Evolutionary conservation across 2,797 vertebrate genomes (phyloP), one percentile per base, ranked within the genome.

Genomic region (Enteromius argenteus): DNA sequence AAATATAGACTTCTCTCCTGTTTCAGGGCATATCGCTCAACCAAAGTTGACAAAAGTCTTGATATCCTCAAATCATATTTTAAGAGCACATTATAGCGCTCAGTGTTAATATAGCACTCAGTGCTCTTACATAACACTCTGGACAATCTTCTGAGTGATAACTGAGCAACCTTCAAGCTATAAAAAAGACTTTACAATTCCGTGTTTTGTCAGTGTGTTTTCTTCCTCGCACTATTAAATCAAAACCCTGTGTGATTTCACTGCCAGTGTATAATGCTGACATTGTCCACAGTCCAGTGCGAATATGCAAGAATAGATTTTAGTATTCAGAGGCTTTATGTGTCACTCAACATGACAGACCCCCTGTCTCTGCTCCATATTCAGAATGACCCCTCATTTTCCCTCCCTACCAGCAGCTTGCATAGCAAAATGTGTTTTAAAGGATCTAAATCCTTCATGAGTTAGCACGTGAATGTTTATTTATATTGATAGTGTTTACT

Each of bases 291-390:
- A 90, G 93, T 92, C 90, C 92, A 92, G 94, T 93, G 94, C 90
- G 90, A 92, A 94, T 94, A 94, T 94, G 89, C 90, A 88, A 87
- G 91, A 87, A 86, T 5, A 87, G 90, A 89, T 92, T 93, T 92
- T 88, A 79, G 83, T 81, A 94, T 94, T 93, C 92, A 90, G 90
- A 91, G 91, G 92, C 87, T 93, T 90, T 91, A 90, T 92, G 89
- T 90, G 95, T 93, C 93, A 94, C 88, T 92, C 92, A 91, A 89
- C 88, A 89, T 91, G 89, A 94, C 89, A 86, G 91, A 89, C 91
- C 93, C 90, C 93, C 92, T 91, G 87, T 60, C 49, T 75, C 80
- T 87, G 90, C 92, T 95, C 93, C 87, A 90, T 92, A 94, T 94
- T 93, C 91, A 89, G 85, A 91, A 92, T 66, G 15, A 92, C 87